Percentiles rank a stretch among this genome's conserved stretches.
Conservation (phyloP, 2,888 invertebrate species). For the Pheosia gnoma region DNA sequence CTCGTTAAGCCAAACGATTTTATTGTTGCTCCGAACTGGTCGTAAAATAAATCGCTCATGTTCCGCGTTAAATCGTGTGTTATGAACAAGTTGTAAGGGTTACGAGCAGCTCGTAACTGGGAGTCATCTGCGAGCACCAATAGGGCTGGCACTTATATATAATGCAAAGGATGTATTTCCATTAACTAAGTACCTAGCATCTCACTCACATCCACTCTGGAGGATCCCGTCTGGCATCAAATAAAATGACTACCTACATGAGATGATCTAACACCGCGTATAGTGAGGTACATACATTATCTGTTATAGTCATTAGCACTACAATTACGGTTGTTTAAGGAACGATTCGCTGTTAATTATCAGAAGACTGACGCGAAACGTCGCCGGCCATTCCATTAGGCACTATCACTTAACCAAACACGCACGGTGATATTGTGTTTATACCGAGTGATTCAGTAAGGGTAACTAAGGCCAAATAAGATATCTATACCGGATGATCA, state of each 20-base stretch:
- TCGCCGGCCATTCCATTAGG: neutral
- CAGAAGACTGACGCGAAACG: neutral
- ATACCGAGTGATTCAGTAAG: too few relatives aligned
- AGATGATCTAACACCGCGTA: too few relatives aligned
- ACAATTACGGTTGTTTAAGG: neutral
- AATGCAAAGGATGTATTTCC: too few relatives aligned
- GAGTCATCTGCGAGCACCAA: neutral
- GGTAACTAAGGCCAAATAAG: too few relatives aligned
- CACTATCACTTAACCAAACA: neutral
- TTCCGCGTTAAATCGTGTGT: conserved; percentile 7
- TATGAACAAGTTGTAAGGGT: conserved; percentile 3
- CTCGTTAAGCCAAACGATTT: neutral
- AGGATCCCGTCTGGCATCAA: too few relatives aligned
- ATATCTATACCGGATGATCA: too few relatives aligned
- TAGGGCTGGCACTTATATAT: neutral
- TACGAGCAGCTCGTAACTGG: conserved; percentile 1
- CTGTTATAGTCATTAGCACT: neutral
- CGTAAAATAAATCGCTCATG: conserved; percentile 1
- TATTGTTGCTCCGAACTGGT: neutral
- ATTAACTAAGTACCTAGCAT: too few relatives aligned
- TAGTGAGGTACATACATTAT: neutral
- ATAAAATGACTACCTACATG: too few relatives aligned
- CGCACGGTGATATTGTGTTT: neutral
- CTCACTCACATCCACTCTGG: too few relatives aligned
- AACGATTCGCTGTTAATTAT: neutral